Base-by-base conservation (phyloP, 2,113 vertebrate species). In the Numenius arquata region DNA sequence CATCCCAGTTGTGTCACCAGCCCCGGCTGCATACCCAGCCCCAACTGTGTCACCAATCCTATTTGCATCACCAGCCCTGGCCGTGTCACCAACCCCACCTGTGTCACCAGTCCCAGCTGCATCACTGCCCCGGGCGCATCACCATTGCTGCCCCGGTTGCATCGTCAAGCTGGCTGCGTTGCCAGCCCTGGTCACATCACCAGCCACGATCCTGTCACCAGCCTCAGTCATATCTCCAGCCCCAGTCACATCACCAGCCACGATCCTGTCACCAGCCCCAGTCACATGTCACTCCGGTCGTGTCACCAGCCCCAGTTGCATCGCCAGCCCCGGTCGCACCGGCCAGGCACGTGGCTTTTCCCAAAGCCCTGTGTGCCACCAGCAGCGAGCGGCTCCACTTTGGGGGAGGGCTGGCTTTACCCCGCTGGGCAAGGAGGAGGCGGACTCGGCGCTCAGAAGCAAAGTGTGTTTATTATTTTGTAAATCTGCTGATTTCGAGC, bases 391-490 rank as follows among this genome's bases (percentile, higher is more conserved):
- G 0, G 18, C 66, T 66, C 41, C 0, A 1, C 4, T 55, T 53
- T 25, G 6, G 5, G 9, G n/a, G 9, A 17, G 3, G 3, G 22
- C 29, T 32, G 56, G 22, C 16, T n/a, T 38, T 17, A 5, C 55
- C 9, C 29, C 5, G 0, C 38, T 5, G 20, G 2, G 38, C 30
- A 77, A 55, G 40, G 62, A 93, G 25, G 3, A 84, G 48, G 76
- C 65, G 26, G 30, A 61, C 52, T 43, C 18, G 32, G 40, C 3
- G 5, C 53, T 19, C 53, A 82, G 95, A 97, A 97, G 95, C 95
- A 84, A 87, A 90, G 3, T 81, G 58, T 75, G 40, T 97, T 97
- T 95, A 96, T 96, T 97, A 65, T 90, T 68, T 62, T 10, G 11
- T 71, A 77, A n/a, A 75, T 78, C 74, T 70, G 94, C 94, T 62